Evolutionary conservation across 2,797 vertebrate genomes (phyloP).

Genomic region (Acrossocheilus wenchowensis): DNA sequence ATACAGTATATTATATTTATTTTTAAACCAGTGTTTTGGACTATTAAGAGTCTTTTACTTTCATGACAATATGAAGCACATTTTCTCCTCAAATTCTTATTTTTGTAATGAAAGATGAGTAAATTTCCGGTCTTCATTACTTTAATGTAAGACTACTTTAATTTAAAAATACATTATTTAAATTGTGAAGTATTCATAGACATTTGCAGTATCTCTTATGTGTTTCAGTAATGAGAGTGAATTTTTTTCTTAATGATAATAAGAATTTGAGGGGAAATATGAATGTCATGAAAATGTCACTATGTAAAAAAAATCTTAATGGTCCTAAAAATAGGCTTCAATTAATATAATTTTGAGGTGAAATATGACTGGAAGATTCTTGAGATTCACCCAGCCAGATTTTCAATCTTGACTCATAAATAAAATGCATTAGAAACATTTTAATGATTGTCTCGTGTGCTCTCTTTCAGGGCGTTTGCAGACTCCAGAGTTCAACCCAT

Average conservation of each 20-base stretch:
- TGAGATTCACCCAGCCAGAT: background rate
- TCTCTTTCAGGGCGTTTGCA: conserved; percentile 86
- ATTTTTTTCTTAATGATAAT: background rate
- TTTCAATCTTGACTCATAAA: background rate
- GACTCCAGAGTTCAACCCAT: conserved; percentile 91
- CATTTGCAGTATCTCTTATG: background rate
- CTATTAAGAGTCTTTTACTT: background rate
- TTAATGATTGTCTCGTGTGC: background rate
- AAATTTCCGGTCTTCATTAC: too few species aligned
- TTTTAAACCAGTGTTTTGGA: background rate
- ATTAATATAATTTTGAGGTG: background rate
- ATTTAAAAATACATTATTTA: background rate
- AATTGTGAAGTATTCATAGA: background rate
- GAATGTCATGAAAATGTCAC: background rate
- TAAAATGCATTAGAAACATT: background rate
- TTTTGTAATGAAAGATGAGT: background rate
- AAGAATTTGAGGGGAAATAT: background rate
- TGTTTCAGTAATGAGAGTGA: background rate
- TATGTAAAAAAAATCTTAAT: background rate
- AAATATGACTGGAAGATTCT: background rate
- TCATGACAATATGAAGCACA: background rate
- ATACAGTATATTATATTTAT: too few species aligned
- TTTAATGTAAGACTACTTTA: background rate
- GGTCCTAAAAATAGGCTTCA: conserved; percentile 7
- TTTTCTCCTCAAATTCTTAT: background rate